Base-by-base conservation (phyloP, 2,113 vertebrate species). In the Scomber japonicus region DNA sequence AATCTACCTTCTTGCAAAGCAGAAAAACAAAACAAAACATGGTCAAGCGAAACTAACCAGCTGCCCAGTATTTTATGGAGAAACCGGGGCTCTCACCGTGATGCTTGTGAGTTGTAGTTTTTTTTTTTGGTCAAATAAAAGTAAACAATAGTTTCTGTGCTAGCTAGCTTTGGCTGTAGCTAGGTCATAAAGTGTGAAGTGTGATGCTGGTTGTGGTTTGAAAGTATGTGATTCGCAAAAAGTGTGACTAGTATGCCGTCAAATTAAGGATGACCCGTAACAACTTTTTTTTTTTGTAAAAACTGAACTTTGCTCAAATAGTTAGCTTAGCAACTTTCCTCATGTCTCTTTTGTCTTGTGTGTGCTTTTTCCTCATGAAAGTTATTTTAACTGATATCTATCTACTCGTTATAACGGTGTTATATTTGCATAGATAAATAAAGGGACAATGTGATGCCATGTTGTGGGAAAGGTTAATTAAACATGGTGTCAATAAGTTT, bases 21-120 rank as follows among this genome's bases (percentile, higher is more conserved):
- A 49, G 27, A 17, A 27, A 27, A 27, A 27, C 24, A 27, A 59
- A 75, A 48, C 48, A 66, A 63, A 78, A 17, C 44, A 91, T 87
- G 86, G 51, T 65, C 78, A 57, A 5, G 74, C 46, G 65, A 84
- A 60, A 79, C 21, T 89, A 74, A 89, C 4, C 50, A 19, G 71
- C 65, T 30, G 69, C 74, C 50, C n/a, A 54, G 12, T 31, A 60
- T 19, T 21, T 60, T 66, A 53, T 6, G 77, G 60, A 57, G 59
- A 64, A 62, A n/a, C 60, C 53, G 48, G 71, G 59, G 19, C 66
- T 30, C 62, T 75, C 82, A 81, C 49, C 77, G 79, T 80, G 70
- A 89, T 89, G 81, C 66, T 80, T 68, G 93, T 94, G 74, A 94
- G 93, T 94, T 27, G 13, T 21, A 21, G 0, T 54, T 87, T 78